phyloP scores from a whole-genome alignment of 2,113 vertebrate species.

The Tachysurus fulvidraco region DNA sequence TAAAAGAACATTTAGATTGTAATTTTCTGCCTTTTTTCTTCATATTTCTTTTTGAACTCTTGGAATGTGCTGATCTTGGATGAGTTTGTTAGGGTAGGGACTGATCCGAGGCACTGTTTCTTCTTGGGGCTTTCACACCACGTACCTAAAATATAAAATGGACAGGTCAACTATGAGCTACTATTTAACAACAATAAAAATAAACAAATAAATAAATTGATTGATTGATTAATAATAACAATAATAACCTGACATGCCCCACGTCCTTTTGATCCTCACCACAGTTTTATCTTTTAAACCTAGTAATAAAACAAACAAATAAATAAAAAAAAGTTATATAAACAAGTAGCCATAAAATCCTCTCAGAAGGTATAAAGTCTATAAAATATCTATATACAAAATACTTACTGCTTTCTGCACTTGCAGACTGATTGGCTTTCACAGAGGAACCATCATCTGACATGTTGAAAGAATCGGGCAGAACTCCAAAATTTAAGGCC shows the following conservation, averaged over 20 bases:
- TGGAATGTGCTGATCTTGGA: constrained; percentile 51
- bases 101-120: not conserved
- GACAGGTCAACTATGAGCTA: not conserved
- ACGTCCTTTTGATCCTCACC: not conserved
- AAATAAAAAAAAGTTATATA: not conserved
- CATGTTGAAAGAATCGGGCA: constrained; percentile 65
- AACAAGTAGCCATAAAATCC: not conserved
- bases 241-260: not conserved
- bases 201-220: not conserved
- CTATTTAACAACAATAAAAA: not conserved
- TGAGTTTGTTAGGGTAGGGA: not conserved
- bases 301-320: not conserved
- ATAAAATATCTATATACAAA: not conserved
- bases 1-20: not conserved
- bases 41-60: constrained; percentile 63
- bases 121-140: constrained; percentile 55
- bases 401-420: constrained; percentile 54
- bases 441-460: constrained; percentile 26
- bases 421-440: not conserved
- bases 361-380: not conserved
- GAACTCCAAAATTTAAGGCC: constrained; percentile 61
- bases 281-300: not conserved
- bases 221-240: not conserved
- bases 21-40: constrained; percentile 36
- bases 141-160: constrained; percentile 36